These are phyloP conservation scores for Gastracanthus pulcherrimus DNA, from an alignment of 2,888 invertebrate genomes.

Conservation along the genomic window DNA sequence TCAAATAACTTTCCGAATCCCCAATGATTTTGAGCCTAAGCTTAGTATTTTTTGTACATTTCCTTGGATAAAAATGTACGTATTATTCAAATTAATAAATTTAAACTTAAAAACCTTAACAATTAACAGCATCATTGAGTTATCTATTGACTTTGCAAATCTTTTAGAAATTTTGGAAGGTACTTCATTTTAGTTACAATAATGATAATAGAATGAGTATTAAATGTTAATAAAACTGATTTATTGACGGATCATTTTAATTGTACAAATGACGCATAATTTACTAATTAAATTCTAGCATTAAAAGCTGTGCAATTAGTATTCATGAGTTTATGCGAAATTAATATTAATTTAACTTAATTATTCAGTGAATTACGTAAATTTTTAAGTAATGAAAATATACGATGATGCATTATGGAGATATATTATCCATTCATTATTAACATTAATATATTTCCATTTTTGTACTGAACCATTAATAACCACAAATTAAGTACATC, in stretches of 20 bases:
- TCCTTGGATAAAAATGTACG: too few relatives aligned
- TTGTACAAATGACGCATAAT: background rate
- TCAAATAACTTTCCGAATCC: too few relatives aligned
- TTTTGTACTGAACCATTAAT: background rate
- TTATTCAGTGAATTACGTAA: background rate
- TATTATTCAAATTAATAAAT: too few relatives aligned
- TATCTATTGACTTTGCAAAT: too few relatives aligned
- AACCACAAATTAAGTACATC: background rate
- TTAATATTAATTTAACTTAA: background rate
- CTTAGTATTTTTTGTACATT: too few relatives aligned
- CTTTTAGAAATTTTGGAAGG: too few relatives aligned
- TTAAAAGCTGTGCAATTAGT: background rate
- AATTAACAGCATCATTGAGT: too few relatives aligned
- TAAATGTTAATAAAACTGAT: background rate
- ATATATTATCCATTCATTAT: background rate
- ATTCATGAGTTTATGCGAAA: background rate
- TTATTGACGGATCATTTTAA: too few relatives aligned
- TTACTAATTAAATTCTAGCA: background rate
- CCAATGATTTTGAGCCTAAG: too few relatives aligned
- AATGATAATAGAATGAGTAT: background rate
- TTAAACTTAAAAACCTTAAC: too few relatives aligned
- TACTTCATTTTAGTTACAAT: too few relatives aligned
- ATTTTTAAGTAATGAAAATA: background rate
- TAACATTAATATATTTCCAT: background rate
- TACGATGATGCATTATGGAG: background rate